These are phyloP conservation scores for Turritopsis rubra DNA, from an alignment of 30 jellyfish, hydroid and myxozoan species.

Conservation along the genomic window DNA sequence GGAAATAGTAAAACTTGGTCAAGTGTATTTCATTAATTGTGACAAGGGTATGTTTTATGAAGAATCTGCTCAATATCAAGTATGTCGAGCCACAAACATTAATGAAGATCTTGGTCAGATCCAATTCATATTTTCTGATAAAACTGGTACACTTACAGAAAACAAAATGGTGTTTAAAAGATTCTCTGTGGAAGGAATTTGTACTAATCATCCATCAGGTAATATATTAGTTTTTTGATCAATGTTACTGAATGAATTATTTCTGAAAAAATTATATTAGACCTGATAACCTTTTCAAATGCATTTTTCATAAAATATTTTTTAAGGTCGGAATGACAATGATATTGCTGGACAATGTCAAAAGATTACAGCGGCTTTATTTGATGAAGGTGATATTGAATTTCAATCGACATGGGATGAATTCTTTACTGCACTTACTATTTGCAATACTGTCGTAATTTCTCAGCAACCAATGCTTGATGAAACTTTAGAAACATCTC, in stretches of 20 bases:
- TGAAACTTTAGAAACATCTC: neutral
- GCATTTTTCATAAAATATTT: neutral
- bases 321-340: constrained; percentile 26
- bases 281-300: neutral
- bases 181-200: constrained; percentile 68
- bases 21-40: constrained; percentile 86
- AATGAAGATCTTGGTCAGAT: constrained; percentile 97
- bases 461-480: constrained; percentile 27
- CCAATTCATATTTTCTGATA: constrained; percentile 85
- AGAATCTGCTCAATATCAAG: constrained; percentile 54
- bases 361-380: constrained; percentile 23
- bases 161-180: constrained; percentile 80
- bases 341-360: constrained; percentile 33
- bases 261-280: neutral
- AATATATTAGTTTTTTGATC: neutral
- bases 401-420: constrained; percentile 66
- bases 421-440: constrained; percentile 63
- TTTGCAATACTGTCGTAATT: constrained; percentile 86
- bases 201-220: constrained; percentile 14
- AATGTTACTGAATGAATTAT: neutral
- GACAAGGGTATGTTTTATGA: constrained; percentile 67
- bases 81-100: constrained; percentile 87
- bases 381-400: constrained; percentile 27
- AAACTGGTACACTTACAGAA: constrained; percentile 94
- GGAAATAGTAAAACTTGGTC: constrained; percentile 93